Conservation (phyloP, 2,888 invertebrate species). For the Dastarcus helophoroides region DNA sequence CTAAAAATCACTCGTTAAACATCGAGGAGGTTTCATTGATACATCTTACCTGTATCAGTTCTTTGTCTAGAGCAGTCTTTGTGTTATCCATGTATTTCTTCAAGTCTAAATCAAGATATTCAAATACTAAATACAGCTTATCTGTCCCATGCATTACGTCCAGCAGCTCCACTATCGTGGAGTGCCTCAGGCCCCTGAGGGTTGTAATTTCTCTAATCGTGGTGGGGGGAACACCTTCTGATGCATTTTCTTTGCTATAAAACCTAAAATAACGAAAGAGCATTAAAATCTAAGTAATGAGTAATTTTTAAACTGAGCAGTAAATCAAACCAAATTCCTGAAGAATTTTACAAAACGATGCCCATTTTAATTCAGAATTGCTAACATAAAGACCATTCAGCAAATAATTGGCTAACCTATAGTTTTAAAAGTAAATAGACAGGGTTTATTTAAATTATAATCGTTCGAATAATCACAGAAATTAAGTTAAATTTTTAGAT, state of each 20-base stretch:
- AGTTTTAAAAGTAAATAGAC: too few relatives aligned
- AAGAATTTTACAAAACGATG: too few relatives aligned
- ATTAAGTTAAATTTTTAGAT: too few relatives aligned
- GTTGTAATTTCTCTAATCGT: constrained; percentile 93
- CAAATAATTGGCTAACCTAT: too few relatives aligned
- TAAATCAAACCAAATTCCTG: too few relatives aligned
- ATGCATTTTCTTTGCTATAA: constrained; percentile 58
- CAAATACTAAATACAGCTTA: constrained; percentile 87
- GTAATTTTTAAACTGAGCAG: too few relatives aligned
- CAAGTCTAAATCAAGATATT: constrained; percentile 86
- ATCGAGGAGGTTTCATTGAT: too few relatives aligned
- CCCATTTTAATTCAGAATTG: too few relatives aligned
- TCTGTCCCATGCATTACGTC: constrained; percentile 81
- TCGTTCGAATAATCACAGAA: too few relatives aligned
- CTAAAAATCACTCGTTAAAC: constrained; percentile 34
- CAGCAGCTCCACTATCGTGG: constrained; percentile 77
- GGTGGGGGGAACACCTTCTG: constrained; percentile 95
- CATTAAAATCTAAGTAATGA: too few relatives aligned
- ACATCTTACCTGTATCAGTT: constrained; percentile 57
- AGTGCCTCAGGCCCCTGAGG: constrained; percentile 80
- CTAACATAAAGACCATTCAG: too few relatives aligned
- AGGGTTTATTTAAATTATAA: too few relatives aligned
- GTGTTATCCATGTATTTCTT: constrained; percentile 75
- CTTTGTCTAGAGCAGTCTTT: constrained; percentile 48
- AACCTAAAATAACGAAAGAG: constrained; percentile 23